Conservation (phyloP, 2,113 vertebrate species). For the Phasianus colchicus region DNA sequence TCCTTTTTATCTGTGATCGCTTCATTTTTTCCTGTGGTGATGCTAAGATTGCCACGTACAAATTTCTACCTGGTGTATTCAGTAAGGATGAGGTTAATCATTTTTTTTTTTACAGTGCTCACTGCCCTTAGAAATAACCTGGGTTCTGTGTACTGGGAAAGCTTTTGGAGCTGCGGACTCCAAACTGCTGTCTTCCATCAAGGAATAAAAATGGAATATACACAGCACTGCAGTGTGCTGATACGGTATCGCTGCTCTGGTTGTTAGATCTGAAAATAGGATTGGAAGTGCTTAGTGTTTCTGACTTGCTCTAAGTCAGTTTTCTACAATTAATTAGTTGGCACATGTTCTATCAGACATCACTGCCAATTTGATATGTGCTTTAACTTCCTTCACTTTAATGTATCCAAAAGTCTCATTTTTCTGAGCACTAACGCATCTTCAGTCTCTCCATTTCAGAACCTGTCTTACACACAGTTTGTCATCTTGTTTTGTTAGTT, state of each 20-base stretch:
- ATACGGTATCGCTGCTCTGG: background rate
- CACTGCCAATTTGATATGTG: background rate
- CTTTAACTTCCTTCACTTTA: background rate
- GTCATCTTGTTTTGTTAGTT: background rate
- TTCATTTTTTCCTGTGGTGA: background rate
- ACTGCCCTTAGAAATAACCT: background rate
- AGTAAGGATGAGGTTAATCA: background rate
- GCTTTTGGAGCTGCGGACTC: background rate
- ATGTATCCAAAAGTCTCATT: fast-evolving
- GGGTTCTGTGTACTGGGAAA: background rate
- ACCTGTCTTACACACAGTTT: background rate
- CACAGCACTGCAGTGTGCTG: background rate
- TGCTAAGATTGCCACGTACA: background rate
- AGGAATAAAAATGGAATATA: background rate
- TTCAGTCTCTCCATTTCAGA: background rate
- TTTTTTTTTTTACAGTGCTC: background rate
- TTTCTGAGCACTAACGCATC: background rate
- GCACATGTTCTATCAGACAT: fast-evolving
- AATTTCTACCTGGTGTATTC: background rate
- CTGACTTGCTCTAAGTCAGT: background rate
- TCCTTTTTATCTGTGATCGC: background rate
- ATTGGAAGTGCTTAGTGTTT: background rate
- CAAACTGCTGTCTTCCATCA: background rate
- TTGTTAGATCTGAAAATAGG: background rate
- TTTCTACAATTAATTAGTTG: background rate